Conservation (phyloP, 2,113 vertebrate species). For the Alouatta palliata region DNA sequence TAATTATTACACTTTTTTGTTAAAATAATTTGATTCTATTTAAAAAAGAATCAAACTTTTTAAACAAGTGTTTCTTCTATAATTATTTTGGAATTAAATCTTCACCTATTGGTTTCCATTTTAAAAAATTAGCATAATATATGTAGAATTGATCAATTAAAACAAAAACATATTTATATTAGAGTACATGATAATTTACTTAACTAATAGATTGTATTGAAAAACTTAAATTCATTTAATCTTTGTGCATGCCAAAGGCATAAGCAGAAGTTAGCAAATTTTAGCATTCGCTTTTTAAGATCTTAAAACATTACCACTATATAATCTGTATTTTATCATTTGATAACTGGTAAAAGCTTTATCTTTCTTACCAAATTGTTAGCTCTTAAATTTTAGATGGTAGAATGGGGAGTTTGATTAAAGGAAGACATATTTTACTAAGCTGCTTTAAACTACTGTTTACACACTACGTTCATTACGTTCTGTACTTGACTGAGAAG, state of each 20-base stretch:
- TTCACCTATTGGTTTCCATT: not conserved
- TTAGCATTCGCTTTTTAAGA: not conserved
- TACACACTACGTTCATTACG: not conserved
- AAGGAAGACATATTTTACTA: not conserved
- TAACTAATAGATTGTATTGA: not conserved
- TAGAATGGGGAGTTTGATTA: not conserved
- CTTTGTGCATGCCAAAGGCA: not conserved
- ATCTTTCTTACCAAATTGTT: not conserved
- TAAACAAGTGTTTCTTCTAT: not conserved
- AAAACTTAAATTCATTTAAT: not conserved
- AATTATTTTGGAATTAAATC: not conserved
- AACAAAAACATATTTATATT: not conserved
- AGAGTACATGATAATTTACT: not conserved
- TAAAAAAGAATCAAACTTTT: not conserved
- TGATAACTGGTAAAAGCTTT: not conserved
- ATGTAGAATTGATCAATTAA: not conserved
- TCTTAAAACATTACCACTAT: not conserved
- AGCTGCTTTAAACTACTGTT: not conserved
- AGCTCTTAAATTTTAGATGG: not conserved
- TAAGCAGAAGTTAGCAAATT: not conserved
- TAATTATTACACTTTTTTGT: not conserved
- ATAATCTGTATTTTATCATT: not conserved
- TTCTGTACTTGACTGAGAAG: not conserved
- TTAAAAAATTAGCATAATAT: not conserved
- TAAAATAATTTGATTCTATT: not conserved